Percentiles rank a stretch among this genome's conserved stretches.
Conservation (phyloP, 2,113 vertebrate genomes). For the Labrus mixtus region DNA sequence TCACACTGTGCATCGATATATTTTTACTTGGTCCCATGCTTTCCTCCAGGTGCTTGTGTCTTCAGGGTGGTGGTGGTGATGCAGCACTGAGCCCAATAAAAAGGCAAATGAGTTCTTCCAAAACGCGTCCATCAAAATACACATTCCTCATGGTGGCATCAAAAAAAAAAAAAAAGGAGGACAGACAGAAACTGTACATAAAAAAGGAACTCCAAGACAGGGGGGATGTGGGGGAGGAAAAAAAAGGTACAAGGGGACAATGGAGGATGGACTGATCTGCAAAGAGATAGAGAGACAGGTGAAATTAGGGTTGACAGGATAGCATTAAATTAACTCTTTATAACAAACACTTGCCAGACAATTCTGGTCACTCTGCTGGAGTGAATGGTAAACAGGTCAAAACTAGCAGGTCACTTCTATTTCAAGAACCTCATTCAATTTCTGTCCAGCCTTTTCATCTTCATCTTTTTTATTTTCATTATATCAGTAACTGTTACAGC, state of each 20-base stretch:
- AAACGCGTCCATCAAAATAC: slow-evolving; percentile 65
- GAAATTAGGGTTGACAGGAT: neutral
- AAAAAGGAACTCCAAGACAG: slow-evolving; percentile 44
- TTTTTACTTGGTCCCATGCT: slow-evolving; percentile 68
- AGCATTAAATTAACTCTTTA: too few species aligned
- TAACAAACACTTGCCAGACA: too few species aligned
- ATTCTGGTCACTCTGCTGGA: too few species aligned
- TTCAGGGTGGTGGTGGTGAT: slow-evolving; percentile 66
- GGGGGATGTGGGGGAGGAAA: slow-evolving; percentile 22
- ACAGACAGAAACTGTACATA: slow-evolving; percentile 74
- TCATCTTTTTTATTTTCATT: too few species aligned
- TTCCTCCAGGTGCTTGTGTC: slow-evolving; percentile 76
- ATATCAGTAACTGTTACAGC: too few species aligned
- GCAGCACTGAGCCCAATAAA: slow-evolving; percentile 67
- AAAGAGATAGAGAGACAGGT: slow-evolving; percentile 22
- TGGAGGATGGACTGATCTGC: slow-evolving; percentile 75
- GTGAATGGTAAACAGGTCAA: too few species aligned
- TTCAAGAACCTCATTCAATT: too few species aligned
- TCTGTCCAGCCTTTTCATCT: too few species aligned
- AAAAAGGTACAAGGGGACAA: slow-evolving; percentile 47
- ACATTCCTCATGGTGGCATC: slow-evolving; percentile 75
- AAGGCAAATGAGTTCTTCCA: slow-evolving; percentile 76
- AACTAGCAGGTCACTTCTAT: too few species aligned
- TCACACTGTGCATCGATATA: slow-evolving; percentile 50
- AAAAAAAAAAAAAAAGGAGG: slow-evolving; percentile 70